Conservation (phyloP, 53 echinoderm and acorn worm species). For the Hippasteria phrygiana region DNA sequence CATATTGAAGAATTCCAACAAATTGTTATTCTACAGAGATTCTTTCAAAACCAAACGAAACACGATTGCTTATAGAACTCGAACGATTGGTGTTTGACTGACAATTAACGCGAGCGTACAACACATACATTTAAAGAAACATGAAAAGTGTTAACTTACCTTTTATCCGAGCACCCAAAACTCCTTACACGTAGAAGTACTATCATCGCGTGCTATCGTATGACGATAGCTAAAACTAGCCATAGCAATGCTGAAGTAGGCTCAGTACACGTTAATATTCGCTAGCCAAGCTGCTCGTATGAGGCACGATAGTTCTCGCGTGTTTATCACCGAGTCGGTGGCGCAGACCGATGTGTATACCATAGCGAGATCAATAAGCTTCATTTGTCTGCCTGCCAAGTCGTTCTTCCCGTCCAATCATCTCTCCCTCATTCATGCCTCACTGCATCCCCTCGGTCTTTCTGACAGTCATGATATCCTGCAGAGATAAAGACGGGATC, state of each 20-base stretch:
- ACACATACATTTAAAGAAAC: neutral
- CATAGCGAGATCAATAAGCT: neutral
- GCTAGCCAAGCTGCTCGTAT: neutral
- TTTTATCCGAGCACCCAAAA: neutral
- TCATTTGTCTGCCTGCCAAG: slow-evolving; percentile 3
- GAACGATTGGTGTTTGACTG: no score
- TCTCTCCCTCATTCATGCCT: neutral
- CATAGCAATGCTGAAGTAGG: neutral
- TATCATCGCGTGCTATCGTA: slow-evolving; percentile 17
- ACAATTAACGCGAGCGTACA: no score
- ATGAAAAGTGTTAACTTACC: neutral
- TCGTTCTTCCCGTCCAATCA: neutral
- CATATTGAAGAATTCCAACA: no score
- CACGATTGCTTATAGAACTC: no score
- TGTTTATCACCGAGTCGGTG: neutral
- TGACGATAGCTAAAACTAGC: neutral
- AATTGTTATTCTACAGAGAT: no score
- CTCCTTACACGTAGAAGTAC: neutral
- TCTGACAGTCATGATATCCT: neutral
- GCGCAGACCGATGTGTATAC: neutral
- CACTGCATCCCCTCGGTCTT: neutral
- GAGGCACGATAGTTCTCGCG: neutral
- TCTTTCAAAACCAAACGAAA: no score
- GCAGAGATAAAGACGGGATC: neutral
- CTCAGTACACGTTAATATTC: neutral